A percentile compares a stretch with the other conserved stretches of the same genome.
These are phyloP conservation scores for Typhlichthys subterraneus DNA, from an alignment of 2,797 vertebrate species.

Conservation along the genomic window DNA sequence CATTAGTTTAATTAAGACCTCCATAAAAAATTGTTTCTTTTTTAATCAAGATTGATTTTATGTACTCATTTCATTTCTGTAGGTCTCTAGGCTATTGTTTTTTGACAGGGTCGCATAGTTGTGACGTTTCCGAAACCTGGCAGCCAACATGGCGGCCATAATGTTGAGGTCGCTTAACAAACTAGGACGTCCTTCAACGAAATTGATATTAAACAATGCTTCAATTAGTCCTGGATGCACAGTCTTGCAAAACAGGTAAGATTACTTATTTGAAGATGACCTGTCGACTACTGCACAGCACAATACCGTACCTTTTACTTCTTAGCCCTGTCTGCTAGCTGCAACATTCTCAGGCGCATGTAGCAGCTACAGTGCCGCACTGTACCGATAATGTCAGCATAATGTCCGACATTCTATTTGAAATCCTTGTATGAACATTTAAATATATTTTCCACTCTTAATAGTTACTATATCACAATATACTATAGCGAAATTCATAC, in stretches of 20 bases:
- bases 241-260: conserved; percentile 76
- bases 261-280: rapidly evolving
- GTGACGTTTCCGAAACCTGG: conserved; percentile 40
- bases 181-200: conserved; percentile 81
- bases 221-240: conserved; percentile 58
- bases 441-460: no score
- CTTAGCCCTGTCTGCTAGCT: rapidly evolving
- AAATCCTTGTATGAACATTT: no score
- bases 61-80: no score
- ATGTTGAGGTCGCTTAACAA: conserved; percentile 80
- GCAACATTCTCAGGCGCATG: no score
- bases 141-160: conserved; percentile 77
- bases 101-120: no score
- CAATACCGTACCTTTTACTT: rapidly evolving
- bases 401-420: conserved; percentile 7
- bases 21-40: no score
- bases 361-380: neutral
- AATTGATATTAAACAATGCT: conserved; percentile 65
- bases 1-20: no score
- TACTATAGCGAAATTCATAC: neutral
- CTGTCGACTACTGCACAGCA: neutral
- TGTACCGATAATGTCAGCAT: conserved; percentile 32
- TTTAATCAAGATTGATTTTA: no score
- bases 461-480: no score
- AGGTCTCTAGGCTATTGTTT: no score